phyloP scores from a whole-genome alignment of 2,888 invertebrate species.

The Elgonia sp. region DNA sequence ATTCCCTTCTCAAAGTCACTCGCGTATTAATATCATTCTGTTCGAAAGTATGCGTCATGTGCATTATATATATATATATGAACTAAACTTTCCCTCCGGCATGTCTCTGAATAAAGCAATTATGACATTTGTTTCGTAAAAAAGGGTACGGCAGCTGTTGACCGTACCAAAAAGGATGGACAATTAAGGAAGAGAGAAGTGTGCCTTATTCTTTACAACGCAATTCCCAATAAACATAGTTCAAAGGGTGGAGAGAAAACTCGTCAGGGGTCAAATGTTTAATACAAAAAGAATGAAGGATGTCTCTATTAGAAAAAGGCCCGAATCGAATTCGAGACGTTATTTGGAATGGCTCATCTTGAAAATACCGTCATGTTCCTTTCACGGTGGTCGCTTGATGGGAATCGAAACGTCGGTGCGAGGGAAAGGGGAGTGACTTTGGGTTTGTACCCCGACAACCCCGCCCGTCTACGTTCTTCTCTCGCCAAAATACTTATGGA shows the following conservation, averaged over 20 bases:
- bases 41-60: slow-evolving; percentile 43
- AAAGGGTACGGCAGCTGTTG: slow-evolving; percentile 74
- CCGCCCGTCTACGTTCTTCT: slow-evolving; percentile 81
- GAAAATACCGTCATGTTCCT: slow-evolving; percentile 79
- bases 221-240: slow-evolving; percentile 52
- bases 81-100: slow-evolving; percentile 57
- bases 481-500: slow-evolving; percentile 70
- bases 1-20: slow-evolving; percentile 56
- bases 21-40: slow-evolving; percentile 67
- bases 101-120: slow-evolving; percentile 82
- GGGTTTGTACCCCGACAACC: slow-evolving; percentile 80
- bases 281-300: slow-evolving; percentile 85
- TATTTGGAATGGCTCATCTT: slow-evolving; percentile 78
- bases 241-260: slow-evolving; percentile 67
- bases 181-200: slow-evolving; percentile 51
- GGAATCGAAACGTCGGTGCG: slow-evolving; percentile 78
- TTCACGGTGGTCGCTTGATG: slow-evolving; percentile 81
- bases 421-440: slow-evolving; percentile 84
- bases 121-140: slow-evolving; percentile 83
- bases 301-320: slow-evolving; percentile 85
- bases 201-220: slow-evolving; percentile 42
- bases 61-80: slow-evolving; percentile 49
- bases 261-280: slow-evolving; percentile 68
- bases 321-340: slow-evolving; percentile 81
- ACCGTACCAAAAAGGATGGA: slow-evolving; percentile 61